Conservation (phyloP, 2,113 vertebrate genomes). For the Lasiurus borealis region DNA sequence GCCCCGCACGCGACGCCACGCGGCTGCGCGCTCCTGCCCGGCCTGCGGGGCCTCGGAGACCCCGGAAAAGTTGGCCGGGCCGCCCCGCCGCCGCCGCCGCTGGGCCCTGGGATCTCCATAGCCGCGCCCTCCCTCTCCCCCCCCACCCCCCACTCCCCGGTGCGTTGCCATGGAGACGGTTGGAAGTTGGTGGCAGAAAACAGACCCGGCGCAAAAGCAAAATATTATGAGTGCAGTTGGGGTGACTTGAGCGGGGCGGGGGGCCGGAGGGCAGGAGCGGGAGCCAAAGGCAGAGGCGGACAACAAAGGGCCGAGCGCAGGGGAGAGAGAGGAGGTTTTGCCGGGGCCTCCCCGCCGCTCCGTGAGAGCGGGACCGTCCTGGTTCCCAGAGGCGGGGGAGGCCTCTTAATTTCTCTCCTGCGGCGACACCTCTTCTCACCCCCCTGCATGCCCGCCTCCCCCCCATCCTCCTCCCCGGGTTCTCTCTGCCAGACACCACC, state of each 20-base stretch:
- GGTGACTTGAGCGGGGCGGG: constrained; percentile 79
- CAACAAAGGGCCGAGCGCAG: constrained; percentile 84
- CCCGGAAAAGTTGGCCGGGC: constrained; percentile 38
- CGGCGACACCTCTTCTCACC: constrained; percentile 63
- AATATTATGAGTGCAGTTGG: constrained; percentile 88
- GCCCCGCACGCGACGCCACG: background rate
- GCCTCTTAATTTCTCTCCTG: constrained; percentile 54
- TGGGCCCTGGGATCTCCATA: constrained; percentile 72
- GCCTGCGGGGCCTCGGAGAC: background rate
- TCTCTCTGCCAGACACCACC: background rate
- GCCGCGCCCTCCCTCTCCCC: constrained; percentile 73
- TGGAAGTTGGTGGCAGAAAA: constrained; percentile 82
- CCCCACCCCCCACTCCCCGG: constrained; percentile 61
- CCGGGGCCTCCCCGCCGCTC: constrained; percentile 20
- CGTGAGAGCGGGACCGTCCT: constrained; percentile 37
- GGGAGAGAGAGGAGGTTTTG: constrained; percentile 63
- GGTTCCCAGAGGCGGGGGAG: constrained; percentile 54
- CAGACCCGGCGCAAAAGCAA: constrained; percentile 84
- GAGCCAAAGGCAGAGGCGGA: constrained; percentile 88
- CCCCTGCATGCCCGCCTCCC: background rate
- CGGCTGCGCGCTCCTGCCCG: background rate
- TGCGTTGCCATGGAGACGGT: constrained; percentile 85
- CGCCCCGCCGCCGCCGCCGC: background rate
- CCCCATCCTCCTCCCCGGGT: background rate
- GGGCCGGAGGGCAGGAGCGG: constrained; percentile 86